A percentile compares a stretch with the other conserved stretches of the same genome.
phyloP scores from a whole-genome alignment of 1,140 invertebrate species.

The Liolophura sinensis region DNA sequence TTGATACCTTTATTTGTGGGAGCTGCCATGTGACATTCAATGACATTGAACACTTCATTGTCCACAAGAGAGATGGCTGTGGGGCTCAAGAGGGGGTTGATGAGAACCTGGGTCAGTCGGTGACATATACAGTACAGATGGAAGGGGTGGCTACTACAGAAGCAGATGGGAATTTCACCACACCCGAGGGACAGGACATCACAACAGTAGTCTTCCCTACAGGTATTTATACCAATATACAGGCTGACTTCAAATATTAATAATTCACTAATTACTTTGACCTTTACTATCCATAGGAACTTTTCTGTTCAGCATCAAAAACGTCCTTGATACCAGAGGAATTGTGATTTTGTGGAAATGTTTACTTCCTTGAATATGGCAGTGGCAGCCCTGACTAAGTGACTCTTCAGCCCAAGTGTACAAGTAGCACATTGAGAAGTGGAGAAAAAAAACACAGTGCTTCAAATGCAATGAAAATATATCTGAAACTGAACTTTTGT shows the following conservation, averaged over 20 bases:
- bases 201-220: not conserved
- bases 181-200: not conserved
- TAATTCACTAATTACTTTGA: not conserved
- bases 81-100: slow-evolving; percentile 6
- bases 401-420: too few species aligned
- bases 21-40: slow-evolving; percentile 40
- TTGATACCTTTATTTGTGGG: slow-evolving; percentile 53
- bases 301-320: too few species aligned
- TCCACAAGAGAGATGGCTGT: slow-evolving; percentile 44
- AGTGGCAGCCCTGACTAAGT: too few species aligned
- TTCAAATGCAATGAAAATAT: too few species aligned
- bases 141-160: not conserved
- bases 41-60: slow-evolving; percentile 43
- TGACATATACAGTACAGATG: slow-evolving; percentile 8
- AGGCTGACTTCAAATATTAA: not conserved
- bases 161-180: not conserved
- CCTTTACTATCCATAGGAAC: too few species aligned
- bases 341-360: too few species aligned
- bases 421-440: too few species aligned
- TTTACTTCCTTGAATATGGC: too few species aligned
- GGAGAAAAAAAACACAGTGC: too few species aligned
- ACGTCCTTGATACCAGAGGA: too few species aligned
- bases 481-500: too few species aligned
- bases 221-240: not conserved
- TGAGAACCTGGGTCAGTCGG: slow-evolving; percentile 23